Percentiles rank a stretch among this genome's conserved stretches.
Evolutionary conservation across 2,797 vertebrate genomes (phyloP).

Genomic region (Adelosebastes latens): DNA sequence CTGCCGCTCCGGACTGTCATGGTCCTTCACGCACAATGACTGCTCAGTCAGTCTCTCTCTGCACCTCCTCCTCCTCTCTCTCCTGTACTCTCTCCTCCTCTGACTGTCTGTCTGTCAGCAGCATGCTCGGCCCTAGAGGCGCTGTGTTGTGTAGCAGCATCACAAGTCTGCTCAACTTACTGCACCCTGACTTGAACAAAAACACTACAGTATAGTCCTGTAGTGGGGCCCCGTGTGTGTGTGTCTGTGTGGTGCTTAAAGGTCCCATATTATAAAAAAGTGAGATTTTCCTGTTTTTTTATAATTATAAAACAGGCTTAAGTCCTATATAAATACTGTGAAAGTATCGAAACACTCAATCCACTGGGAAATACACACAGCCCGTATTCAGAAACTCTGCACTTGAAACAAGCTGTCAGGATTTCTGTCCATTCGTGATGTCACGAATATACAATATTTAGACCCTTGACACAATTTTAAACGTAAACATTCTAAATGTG

Average conservation of each 20-base stretch:
- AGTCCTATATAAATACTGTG: no score
- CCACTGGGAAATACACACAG: no score
- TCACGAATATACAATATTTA: no score
- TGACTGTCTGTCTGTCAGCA: neutral
- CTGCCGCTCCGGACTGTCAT: slow-evolving; percentile 37
- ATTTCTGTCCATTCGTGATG: no score
- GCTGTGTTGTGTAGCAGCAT: slow-evolving; percentile 49
- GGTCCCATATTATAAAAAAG: no score
- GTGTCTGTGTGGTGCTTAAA: neutral
- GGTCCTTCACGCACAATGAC: slow-evolving; percentile 33
- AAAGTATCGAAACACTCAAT: no score
- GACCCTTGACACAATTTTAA: no score
- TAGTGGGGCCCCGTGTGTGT: neutral
- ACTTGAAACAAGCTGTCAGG: no score
- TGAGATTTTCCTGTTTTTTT: no score
- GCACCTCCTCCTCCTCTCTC: slow-evolving; percentile 11
- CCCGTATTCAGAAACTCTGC: no score
- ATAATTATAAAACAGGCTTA: no score
- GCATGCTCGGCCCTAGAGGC: slow-evolving; percentile 53
- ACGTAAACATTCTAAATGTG: no score
- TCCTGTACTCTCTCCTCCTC: slow-evolving; percentile 32
- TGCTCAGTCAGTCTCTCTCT: slow-evolving; percentile 5
- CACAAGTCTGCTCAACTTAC: slow-evolving; percentile 26
- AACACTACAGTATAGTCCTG: slow-evolving; percentile 33
- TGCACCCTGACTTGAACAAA: slow-evolving; percentile 11